Percentiles rank a stretch among this genome's conserved stretches.
phyloP scores from a whole-genome alignment of 2,113 vertebrate species.

The Ceyx cyanopectus region DNA sequence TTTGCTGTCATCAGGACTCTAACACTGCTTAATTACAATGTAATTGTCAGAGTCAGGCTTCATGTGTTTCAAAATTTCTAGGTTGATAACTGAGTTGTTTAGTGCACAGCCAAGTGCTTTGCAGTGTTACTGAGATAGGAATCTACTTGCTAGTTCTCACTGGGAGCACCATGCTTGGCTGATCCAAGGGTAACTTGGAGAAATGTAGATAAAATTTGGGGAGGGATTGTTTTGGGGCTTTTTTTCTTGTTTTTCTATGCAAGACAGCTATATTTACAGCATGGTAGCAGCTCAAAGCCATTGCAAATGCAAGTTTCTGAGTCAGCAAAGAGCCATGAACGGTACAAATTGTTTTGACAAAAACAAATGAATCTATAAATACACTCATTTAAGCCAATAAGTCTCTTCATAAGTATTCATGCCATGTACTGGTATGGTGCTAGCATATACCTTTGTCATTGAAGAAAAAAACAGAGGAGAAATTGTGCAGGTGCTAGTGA shows the following conservation, averaged over 20 bases:
- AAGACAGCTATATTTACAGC: background rate
- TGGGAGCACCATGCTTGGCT: background rate
- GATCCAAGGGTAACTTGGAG: background rate
- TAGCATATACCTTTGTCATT: background rate
- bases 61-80: background rate
- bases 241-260: background rate
- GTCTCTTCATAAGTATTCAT: background rate
- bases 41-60: background rate
- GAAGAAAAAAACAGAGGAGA: background rate
- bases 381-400: background rate
- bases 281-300: background rate
- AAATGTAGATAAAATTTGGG: background rate
- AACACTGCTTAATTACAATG: background rate
- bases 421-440: background rate
- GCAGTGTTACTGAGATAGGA: background rate
- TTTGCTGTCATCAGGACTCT: conserved; percentile 8
- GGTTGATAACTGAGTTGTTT: background rate
- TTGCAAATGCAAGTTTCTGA: background rate
- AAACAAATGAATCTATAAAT: conserved; percentile 13
- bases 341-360: background rate
- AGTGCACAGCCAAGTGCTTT: background rate
- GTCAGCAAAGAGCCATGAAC: background rate
- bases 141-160: background rate
- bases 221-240: background rate
- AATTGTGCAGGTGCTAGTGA: background rate